These are phyloP conservation scores for Smithornis capensis DNA, from an alignment of 2,113 vertebrate genomes.

Conservation along the genomic window DNA sequence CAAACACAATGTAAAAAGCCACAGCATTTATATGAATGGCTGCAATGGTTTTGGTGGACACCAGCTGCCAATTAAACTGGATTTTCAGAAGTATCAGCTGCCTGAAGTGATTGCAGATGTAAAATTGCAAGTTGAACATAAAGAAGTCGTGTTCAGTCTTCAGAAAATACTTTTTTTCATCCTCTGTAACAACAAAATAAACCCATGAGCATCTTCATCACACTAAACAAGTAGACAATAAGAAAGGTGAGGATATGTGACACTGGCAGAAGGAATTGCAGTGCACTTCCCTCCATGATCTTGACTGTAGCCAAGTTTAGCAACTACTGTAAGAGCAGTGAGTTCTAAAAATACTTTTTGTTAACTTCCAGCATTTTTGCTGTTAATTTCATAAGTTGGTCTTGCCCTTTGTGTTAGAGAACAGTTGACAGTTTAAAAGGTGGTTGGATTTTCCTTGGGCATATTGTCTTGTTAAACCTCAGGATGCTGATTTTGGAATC, in stretches of 20 bases:
- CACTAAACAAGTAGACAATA: neutral
- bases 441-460: neutral
- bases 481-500: neutral
- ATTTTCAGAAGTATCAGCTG: neutral
- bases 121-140: neutral
- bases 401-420: neutral
- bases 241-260: neutral
- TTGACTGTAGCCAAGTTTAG: neutral
- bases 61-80: neutral
- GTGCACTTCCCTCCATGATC: neutral
- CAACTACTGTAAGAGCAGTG: neutral
- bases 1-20: neutral
- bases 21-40: fast-evolving
- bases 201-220: neutral
- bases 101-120: neutral
- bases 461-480: neutral
- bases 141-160: fast-evolving
- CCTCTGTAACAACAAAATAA: neutral
- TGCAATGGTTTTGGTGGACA: neutral
- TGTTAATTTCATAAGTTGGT: neutral
- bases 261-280: neutral
- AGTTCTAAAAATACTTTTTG: neutral
- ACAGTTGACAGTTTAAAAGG: neutral
- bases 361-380: neutral
- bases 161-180: neutral